phyloP scores from a whole-genome alignment of 2,888 invertebrate genomes.

The Allolobophora icterica region DNA sequence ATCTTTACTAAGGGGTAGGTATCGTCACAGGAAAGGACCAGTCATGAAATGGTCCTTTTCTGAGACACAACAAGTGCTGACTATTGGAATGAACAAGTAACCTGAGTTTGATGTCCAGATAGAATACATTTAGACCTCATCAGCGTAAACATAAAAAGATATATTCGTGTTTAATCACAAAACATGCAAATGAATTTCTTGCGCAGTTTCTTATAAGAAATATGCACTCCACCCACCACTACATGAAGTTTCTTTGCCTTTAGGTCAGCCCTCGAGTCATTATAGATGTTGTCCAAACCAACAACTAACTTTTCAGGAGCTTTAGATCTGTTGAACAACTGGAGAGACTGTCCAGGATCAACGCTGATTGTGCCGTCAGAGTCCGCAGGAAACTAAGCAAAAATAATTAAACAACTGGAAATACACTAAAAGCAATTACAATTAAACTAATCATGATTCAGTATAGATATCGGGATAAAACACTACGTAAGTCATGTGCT shows the following conservation, averaged over 20 bases:
- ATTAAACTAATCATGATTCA: not conserved
- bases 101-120: not conserved
- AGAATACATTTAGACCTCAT: not conserved
- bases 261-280: conserved; percentile 27
- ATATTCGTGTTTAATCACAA: too few relatives aligned
- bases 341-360: conserved; percentile 23
- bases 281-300: conserved; percentile 33
- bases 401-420: not conserved
- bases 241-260: conserved; percentile 30
- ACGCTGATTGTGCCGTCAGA: conserved; percentile 22
- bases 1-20: not conserved
- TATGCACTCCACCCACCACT: not conserved
- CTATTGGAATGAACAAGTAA: not conserved
- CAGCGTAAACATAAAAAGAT: too few relatives aligned
- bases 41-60: too few relatives aligned
- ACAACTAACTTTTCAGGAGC: not conserved
- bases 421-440: not conserved
- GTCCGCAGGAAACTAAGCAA: not conserved
- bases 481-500: not conserved
- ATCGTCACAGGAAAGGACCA: not conserved
- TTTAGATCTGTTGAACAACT: conserved; percentile 23
- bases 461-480: not conserved
- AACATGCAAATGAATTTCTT: not conserved
- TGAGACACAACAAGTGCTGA: not conserved
- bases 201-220: not conserved